Conservation (phyloP, 2,888 invertebrate species). For the Bellardia bayeri region DNA sequence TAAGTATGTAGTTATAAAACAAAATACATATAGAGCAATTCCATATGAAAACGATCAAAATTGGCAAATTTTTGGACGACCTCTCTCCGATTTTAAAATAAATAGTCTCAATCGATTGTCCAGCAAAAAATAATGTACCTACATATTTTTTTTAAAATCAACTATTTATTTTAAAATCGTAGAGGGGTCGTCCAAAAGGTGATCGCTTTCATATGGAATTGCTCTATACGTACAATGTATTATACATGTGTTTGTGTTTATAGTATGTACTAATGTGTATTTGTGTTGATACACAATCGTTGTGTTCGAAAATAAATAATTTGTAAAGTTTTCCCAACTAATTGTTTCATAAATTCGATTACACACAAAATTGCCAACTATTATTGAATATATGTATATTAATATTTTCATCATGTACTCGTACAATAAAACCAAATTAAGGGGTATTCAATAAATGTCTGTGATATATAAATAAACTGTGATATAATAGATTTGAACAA, state of each 20-base stretch:
- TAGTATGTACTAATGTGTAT: neutral
- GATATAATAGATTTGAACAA: too few relatives aligned
- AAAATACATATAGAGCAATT: neutral
- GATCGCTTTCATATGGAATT: too few relatives aligned
- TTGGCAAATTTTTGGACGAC: too few relatives aligned
- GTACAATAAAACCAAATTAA: neutral
- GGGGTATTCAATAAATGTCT: neutral
- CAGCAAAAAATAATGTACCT: too few relatives aligned
- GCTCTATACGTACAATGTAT: too few relatives aligned
- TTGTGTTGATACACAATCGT: neutral
- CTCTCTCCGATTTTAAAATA: too few relatives aligned
- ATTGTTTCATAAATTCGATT: constrained; percentile 50
- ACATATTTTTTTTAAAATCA: too few relatives aligned
- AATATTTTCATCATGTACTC: neutral
- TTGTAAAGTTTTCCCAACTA: constrained; percentile 43
- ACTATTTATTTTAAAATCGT: too few relatives aligned
- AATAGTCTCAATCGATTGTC: too few relatives aligned
- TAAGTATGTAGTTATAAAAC: neutral
- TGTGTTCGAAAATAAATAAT: constrained; percentile 37
- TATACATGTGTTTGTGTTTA: neutral
- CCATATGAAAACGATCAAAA: too few relatives aligned
- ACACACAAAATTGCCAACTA: constrained; percentile 13
- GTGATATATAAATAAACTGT: too few relatives aligned
- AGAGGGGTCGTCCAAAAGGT: too few relatives aligned
- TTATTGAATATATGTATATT: constrained; percentile 1